Base-by-base conservation (phyloP, 2,113 vertebrate species). In the Vidua chalybeata region DNA sequence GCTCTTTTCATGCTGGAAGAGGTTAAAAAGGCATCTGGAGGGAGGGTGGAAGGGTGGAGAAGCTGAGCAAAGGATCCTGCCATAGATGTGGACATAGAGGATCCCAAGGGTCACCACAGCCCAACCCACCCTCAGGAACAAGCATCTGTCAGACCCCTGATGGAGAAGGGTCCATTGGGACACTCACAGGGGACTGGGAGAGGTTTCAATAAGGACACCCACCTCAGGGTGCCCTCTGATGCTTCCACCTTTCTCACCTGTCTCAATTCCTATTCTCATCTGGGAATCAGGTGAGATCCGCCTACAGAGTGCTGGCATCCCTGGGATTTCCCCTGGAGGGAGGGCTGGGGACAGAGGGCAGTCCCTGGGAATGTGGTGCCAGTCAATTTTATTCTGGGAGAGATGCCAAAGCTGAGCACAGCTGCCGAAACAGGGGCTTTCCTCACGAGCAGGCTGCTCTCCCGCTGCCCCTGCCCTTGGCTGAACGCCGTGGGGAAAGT, bases 401-500 rank as follows among this genome's bases (percentile, higher is more conserved):
- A 64, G 66, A 39, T 54, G 96, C 94, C 96, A 96, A 88, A 81
- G 76, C 86, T n/a, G 72, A 93, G 84, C 62, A 63, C 96, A 95
- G 95, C 95, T 97, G 95, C 77, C 0, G 26, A 96, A 96, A 91
- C 58, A 56, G 48, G 84, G 93, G 69, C 39, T 91, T 96, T 97
- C 96, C 95, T 95, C 96, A 95, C 6, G 69, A 81, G 45, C 80
- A 59, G 13, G 18, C 76, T 89, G 89, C 84, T 58, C 56, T 81
- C 52, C 55, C 0, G 0, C 79, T 6, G 6, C 68, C 76, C 80
- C 84, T 80, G 54, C 51, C 55, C 63, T 87, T 2, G 1, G 61
- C 41, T 77, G 67, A 87, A 43, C 0, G 0, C 63, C 67, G 78
- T 4, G 4, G 59, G 56, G 30, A 67, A 78, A 72, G 4, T 0